Conservation (phyloP, 2,113 vertebrate genomes). For the Amphilophus citrinellus region DNA sequence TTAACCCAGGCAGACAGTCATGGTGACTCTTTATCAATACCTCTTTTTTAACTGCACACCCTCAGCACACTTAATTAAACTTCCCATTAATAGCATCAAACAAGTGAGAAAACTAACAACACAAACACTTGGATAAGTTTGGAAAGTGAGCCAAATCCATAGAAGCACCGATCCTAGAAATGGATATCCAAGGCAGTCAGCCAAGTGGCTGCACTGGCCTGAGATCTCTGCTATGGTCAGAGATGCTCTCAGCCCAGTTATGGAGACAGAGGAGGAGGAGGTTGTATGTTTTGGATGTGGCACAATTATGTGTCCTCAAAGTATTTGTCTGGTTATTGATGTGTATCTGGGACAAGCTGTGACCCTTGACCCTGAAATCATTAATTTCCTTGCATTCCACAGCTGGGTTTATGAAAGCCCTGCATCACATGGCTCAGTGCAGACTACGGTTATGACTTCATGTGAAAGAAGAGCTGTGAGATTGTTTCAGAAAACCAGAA, state of each 20-base stretch:
- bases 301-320: slow-evolving; percentile 38
- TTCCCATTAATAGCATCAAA: slow-evolving; percentile 73
- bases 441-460: slow-evolving; percentile 18
- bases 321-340: slow-evolving; percentile 61
- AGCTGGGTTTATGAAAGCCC: slow-evolving; percentile 27
- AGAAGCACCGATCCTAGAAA: not conserved
- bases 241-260: not conserved
- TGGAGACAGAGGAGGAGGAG: slow-evolving; percentile 44
- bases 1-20: slow-evolving; percentile 73
- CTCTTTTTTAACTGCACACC: slow-evolving; percentile 69
- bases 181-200: slow-evolving; percentile 5
- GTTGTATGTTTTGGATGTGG: slow-evolving; percentile 34
- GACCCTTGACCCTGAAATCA: slow-evolving; percentile 62
- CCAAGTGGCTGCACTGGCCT: not conserved
- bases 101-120: slow-evolving; percentile 60
- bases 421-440: slow-evolving; percentile 5
- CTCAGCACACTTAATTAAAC: slow-evolving; percentile 75
- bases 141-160: slow-evolving; percentile 38
- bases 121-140: slow-evolving; percentile 51
- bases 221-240: not conserved
- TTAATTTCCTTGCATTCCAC: slow-evolving; percentile 67
- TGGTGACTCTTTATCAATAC: slow-evolving; percentile 77
- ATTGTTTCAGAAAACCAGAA: slow-evolving; percentile 29
- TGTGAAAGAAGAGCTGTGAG: slow-evolving; percentile 10
- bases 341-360: slow-evolving; percentile 65